A percentile compares a stretch with the other conserved stretches of the same genome.
phyloP scores from a whole-genome alignment of 2,113 vertebrate genomes.

The Ictidomys tridecemlineatus region DNA sequence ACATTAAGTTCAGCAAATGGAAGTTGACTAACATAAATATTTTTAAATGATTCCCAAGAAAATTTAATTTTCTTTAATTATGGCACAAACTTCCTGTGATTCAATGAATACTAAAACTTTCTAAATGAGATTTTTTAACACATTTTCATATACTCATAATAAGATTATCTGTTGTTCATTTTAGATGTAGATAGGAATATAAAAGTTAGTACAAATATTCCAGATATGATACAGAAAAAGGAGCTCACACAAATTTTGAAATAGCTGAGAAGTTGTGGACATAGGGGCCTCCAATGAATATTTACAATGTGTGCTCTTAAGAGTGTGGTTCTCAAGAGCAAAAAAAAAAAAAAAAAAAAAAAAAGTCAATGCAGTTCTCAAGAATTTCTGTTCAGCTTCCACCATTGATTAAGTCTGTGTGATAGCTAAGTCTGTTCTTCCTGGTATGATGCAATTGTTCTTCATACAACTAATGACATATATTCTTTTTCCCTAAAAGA shows the following conservation, averaged over 20 bases:
- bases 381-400: not conserved
- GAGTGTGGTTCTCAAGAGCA: not conserved
- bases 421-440: not conserved
- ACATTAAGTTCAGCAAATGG: not conserved
- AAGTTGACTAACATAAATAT: not conserved
- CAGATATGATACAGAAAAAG: not conserved
- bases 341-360: not conserved
- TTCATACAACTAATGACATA: too few relatives aligned
- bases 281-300: not conserved
- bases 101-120: not conserved
- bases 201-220: not conserved
- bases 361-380: not conserved
- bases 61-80: slow-evolving; percentile 7
- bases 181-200: not conserved
- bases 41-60: slow-evolving; percentile 12
- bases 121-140: not conserved
- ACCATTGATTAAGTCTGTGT: not conserved
- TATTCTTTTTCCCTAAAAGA: not conserved
- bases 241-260: not conserved
- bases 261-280: not conserved
- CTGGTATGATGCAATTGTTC: not conserved
- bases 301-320: not conserved
- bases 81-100: not conserved
- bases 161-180: not conserved
- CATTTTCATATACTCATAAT: not conserved